Evolutionary conservation across 2,113 vertebrate genomes (phyloP).

Genomic region (Sander lucioperca): DNA sequence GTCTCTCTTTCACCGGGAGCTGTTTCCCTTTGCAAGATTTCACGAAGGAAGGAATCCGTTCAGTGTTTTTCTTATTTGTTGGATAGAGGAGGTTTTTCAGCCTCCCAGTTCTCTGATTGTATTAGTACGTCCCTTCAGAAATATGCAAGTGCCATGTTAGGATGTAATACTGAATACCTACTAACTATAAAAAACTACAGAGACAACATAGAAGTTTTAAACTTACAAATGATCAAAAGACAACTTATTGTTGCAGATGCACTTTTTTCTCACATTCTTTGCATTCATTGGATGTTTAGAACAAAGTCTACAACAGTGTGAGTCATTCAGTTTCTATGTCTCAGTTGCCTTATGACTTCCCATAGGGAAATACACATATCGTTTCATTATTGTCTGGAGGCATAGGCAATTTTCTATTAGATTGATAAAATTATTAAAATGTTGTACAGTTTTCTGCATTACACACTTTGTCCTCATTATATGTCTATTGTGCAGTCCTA

Average conservation of each 20-base stretch:
- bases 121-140: slow-evolving; percentile 21
- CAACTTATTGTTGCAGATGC: slow-evolving; percentile 10
- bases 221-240: background rate
- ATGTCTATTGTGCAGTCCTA: background rate
- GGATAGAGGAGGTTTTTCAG: slow-evolving; percentile 3
- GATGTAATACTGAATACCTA: slow-evolving; percentile 30
- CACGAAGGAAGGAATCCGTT: background rate
- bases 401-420: slow-evolving; percentile 6
- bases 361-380: background rate
- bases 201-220: background rate
- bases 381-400: background rate
- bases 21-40: background rate
- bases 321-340: slow-evolving; percentile 16
- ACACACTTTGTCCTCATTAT: slow-evolving; percentile 29
- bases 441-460: slow-evolving; percentile 18
- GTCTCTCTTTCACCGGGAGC: slow-evolving; percentile 1
- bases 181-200: background rate
- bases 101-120: slow-evolving; percentile 23
- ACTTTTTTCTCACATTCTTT: slow-evolving; percentile 28
- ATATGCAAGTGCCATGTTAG: slow-evolving; percentile 73
- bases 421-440: background rate
- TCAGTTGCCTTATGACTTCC: slow-evolving; percentile 71
- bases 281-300: background rate
- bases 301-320: background rate
- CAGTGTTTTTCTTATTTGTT: slow-evolving; percentile 25